Conservation (phyloP, 2,888 invertebrate genomes). For the Spicauda simplicius region DNA sequence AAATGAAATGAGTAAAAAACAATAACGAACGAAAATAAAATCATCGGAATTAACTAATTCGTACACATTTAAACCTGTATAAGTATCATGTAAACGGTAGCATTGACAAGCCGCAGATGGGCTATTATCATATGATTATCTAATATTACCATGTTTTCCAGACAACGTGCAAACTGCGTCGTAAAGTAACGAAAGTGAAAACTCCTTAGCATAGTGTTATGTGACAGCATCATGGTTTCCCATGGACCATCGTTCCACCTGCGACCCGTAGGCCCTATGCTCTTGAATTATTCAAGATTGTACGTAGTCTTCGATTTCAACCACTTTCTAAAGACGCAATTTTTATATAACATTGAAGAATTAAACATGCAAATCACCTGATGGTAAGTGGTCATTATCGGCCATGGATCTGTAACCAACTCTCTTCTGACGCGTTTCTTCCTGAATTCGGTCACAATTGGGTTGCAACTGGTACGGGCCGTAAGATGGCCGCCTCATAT, state of each 20-base stretch:
- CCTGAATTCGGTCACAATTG: too few relatives aligned
- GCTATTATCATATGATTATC: constrained; percentile 8
- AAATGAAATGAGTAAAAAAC: too few relatives aligned
- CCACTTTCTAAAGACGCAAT: constrained; percentile 12
- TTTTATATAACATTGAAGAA: not conserved
- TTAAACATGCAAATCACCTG: too few relatives aligned
- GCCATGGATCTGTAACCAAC: too few relatives aligned
- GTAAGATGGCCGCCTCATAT: too few relatives aligned
- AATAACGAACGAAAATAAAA: too few relatives aligned
- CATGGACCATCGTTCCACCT: constrained; percentile 23
- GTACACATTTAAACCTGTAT: not conserved
- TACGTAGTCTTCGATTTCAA: constrained; percentile 15
- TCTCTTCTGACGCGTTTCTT: too few relatives aligned
- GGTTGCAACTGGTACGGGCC: too few relatives aligned
- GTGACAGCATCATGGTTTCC: constrained; percentile 5
- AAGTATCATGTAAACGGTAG: not conserved
- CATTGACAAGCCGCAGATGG: too few relatives aligned
- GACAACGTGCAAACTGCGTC: constrained; percentile 3
- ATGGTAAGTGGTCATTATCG: too few relatives aligned
- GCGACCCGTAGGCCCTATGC: not conserved
- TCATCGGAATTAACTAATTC: not conserved
- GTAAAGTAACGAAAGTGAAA: constrained; percentile 34
- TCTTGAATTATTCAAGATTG: constrained; percentile 32
- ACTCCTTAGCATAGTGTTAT: constrained; percentile 27
- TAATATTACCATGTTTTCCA: constrained; percentile 20